Evolutionary conservation across 2,888 invertebrate genomes (phyloP).

Genomic region (Microplitis deprimator): DNA sequence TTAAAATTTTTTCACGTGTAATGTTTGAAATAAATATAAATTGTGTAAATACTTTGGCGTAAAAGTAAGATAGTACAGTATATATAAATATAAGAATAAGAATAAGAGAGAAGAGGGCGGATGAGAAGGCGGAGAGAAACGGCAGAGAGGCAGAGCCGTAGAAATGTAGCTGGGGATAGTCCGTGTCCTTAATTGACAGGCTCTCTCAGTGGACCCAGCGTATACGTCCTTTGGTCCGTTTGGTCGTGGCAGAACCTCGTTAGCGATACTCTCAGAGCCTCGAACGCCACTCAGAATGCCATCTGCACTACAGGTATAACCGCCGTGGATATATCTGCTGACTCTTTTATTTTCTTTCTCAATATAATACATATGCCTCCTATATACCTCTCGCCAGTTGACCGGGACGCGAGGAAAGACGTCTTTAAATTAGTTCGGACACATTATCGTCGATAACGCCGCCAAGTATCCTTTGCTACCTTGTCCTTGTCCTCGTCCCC

Average conservation of each 20-base stretch:
- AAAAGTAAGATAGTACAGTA: not conserved
- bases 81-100: conserved; percentile 37
- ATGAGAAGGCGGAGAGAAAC: conserved; percentile 54
- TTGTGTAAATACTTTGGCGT: not conserved
- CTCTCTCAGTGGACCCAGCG: conserved; percentile 52
- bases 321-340: not conserved
- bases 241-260: conserved; percentile 67
- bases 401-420: conserved; percentile 57
- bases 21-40: too few species aligned
- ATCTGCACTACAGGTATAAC: conserved; percentile 53
- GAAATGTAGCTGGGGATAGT: conserved; percentile 70
- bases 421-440: conserved; percentile 70
- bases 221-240: conserved; percentile 54
- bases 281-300: conserved; percentile 61
- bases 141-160: conserved; percentile 55
- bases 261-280: conserved; percentile 55
- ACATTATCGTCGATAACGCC: conserved; percentile 68
- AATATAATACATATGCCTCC: conserved; percentile 28
- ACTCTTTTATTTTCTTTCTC: not conserved
- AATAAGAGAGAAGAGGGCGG: conserved; percentile 46
- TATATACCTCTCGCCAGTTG: conserved; percentile 15
- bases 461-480: conserved; percentile 31
- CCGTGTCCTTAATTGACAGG: conserved; percentile 71
- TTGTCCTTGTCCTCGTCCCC: not conserved
- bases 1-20: too few species aligned